Evolutionary conservation across 2,113 vertebrate genomes (phyloP).

Genomic region (Neodon shergylaensis): DNA sequence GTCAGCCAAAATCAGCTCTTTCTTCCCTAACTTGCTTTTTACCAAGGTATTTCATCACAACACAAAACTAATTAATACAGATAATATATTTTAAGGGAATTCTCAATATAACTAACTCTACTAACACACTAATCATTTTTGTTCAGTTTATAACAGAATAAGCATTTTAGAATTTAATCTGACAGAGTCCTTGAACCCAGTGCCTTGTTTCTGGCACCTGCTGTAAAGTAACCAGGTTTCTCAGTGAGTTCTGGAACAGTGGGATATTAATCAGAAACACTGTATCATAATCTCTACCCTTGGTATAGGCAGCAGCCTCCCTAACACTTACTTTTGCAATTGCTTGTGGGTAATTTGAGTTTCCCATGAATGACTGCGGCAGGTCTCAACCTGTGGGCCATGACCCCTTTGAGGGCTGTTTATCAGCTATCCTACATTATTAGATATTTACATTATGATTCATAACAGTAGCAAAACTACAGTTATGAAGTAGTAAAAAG

Average conservation of each 20-base stretch:
- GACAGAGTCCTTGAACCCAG: neutral
- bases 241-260: neutral
- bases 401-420: neutral
- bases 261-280: neutral
- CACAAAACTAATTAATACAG: neutral
- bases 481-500: too few relatives aligned
- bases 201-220: neutral
- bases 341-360: neutral
- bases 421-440: neutral
- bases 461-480: neutral
- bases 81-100: neutral
- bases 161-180: neutral
- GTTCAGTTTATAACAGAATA: neutral
- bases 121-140: neutral
- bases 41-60: neutral
- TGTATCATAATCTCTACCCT: neutral
- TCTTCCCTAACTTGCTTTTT: neutral
- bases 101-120: neutral
- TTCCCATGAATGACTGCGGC: neutral
- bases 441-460: neutral
- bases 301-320: neutral
- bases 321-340: neutral
- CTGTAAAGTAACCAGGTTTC: neutral
- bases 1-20: neutral
- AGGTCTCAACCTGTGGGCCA: neutral